These are phyloP conservation scores for Chelon auratus DNA, from an alignment of 2,797 vertebrate species.

Conservation along the genomic window DNA sequence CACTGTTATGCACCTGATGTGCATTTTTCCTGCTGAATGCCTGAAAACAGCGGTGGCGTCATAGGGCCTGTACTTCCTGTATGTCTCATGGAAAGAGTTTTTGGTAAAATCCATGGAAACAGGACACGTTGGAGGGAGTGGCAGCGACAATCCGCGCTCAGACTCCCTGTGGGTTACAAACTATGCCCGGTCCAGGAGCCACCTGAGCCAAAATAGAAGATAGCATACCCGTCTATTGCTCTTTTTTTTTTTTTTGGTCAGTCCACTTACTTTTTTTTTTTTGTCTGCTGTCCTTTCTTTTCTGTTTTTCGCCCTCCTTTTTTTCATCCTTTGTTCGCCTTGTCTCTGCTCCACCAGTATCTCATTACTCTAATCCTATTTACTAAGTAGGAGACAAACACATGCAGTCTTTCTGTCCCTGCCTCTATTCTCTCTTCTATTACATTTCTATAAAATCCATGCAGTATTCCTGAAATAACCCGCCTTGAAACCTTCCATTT, in stretches of 20 bases:
- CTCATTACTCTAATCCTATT: slow-evolving; percentile 71
- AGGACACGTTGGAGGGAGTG: slow-evolving; percentile 59
- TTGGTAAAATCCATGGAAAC: slow-evolving; percentile 60
- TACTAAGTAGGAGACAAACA: slow-evolving; percentile 42
- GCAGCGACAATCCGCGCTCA: slow-evolving; percentile 47
- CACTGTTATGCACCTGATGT: no score
- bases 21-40: no score
- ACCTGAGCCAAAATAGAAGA: slow-evolving; percentile 54
- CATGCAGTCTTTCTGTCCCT: slow-evolving; percentile 22
- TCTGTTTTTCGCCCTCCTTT: slow-evolving; percentile 11
- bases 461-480: not conserved
- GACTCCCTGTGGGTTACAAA: slow-evolving; percentile 67
- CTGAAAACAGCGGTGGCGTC: slow-evolving; percentile 18
- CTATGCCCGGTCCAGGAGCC: slow-evolving; percentile 46
- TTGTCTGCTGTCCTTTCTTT: slow-evolving; percentile 29
- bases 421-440: not conserved
- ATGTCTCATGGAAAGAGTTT: slow-evolving; percentile 61
- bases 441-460: not conserved
- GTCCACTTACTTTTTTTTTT: slow-evolving; percentile 51
- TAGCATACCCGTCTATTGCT: slow-evolving; percentile 36
- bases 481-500: no score
- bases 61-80: slow-evolving; percentile 23
- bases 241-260: slow-evolving; percentile 41
- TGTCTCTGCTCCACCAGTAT: slow-evolving; percentile 57
- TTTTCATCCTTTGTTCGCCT: slow-evolving; percentile 52